Evolutionary conservation across 2,797 vertebrate species (phyloP).

Genomic region (Sciurus vulgaris): DNA sequence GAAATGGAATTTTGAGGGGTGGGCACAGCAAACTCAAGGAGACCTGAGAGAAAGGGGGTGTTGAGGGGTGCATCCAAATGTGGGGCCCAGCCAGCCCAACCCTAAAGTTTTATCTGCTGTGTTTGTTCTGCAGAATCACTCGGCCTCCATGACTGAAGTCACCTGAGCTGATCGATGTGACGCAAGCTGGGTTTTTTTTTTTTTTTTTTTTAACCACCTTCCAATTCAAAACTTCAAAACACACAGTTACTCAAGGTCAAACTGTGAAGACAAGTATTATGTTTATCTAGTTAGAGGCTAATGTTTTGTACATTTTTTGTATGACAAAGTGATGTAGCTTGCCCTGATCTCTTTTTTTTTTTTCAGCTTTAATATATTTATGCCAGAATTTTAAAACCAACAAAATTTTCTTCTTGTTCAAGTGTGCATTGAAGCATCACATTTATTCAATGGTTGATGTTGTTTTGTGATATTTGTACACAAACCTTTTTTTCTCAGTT

Average conservation of each 20-base stretch:
- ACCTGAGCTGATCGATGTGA: slow-evolving; percentile 94
- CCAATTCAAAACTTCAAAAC: slow-evolving; percentile 93
- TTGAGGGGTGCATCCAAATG: not conserved
- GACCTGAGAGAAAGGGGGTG: not conserved
- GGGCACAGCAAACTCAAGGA: not conserved
- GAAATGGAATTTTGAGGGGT: not conserved
- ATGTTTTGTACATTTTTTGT: slow-evolving; percentile 99
- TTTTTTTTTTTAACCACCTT: slow-evolving; percentile 91
- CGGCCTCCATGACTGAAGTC: slow-evolving; percentile 99
- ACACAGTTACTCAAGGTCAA: slow-evolving; percentile 93
- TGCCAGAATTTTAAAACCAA: slow-evolving; percentile 91
- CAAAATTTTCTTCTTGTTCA: slow-evolving; percentile 86
- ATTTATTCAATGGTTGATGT: slow-evolving; percentile 93
- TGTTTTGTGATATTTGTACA: slow-evolving; percentile 98
- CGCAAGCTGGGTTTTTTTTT: slow-evolving; percentile 91
- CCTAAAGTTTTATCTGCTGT: slow-evolving; percentile 56
- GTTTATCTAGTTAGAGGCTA: slow-evolving; percentile 96
- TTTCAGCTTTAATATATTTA: slow-evolving; percentile 93
- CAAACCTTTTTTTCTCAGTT: slow-evolving; percentile 91
- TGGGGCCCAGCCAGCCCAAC: accelerated
- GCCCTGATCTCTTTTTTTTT: slow-evolving; percentile 87
- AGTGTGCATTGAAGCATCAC: slow-evolving; percentile 90
- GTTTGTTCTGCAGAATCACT: slow-evolving; percentile 94
- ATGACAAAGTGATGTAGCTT: slow-evolving; percentile 97
- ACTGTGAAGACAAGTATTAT: slow-evolving; percentile 94